phyloP scores from a whole-genome alignment of 1,140 invertebrate genomes.

The Heliothis virescens region DNA sequence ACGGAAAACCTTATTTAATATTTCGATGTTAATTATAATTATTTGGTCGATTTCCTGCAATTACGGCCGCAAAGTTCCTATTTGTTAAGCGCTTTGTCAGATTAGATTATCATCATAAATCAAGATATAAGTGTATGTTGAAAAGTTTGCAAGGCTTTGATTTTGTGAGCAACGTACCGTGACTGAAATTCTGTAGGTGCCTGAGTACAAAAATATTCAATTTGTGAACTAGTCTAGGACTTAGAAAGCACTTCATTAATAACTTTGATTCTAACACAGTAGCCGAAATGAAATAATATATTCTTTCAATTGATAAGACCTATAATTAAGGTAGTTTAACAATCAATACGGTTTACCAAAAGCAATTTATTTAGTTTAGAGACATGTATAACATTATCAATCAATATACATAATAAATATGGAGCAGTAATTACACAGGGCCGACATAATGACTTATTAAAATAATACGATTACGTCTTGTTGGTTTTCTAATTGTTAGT shows the following conservation, averaged over 20 bases:
- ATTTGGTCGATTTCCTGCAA: slow-evolving; percentile 15
- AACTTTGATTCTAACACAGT: not conserved
- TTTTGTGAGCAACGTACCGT: not conserved
- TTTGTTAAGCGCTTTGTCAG: not conserved
- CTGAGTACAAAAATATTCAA: not conserved
- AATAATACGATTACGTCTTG: slow-evolving; percentile 42
- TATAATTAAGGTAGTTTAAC: slow-evolving; percentile 13
- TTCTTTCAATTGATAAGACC: slow-evolving; percentile 11
- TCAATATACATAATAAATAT: slow-evolving; percentile 39
- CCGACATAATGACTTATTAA: slow-evolving; percentile 46
- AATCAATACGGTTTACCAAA: slow-evolving; percentile 20
- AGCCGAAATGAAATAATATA: slow-evolving; percentile 5
- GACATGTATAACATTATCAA: not conserved
- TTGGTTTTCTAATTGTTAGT: slow-evolving; percentile 37
- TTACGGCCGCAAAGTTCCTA: not conserved
- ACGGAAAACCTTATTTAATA: slow-evolving; percentile 7
- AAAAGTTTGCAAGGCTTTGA: too few species aligned
- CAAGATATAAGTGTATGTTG: too few species aligned
- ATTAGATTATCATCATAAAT: not conserved
- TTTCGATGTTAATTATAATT: slow-evolving; percentile 5
- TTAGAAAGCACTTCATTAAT: not conserved
- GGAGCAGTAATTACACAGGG: slow-evolving; percentile 12
- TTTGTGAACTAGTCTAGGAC: not conserved
- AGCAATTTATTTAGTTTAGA: slow-evolving; percentile 27
- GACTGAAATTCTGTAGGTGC: not conserved